Percentiles rank a stretch among this genome's conserved stretches.
These are phyloP conservation scores for Sclerurus mexicanus DNA, from an alignment of 2,113 vertebrate species.

Conservation along the genomic window DNA sequence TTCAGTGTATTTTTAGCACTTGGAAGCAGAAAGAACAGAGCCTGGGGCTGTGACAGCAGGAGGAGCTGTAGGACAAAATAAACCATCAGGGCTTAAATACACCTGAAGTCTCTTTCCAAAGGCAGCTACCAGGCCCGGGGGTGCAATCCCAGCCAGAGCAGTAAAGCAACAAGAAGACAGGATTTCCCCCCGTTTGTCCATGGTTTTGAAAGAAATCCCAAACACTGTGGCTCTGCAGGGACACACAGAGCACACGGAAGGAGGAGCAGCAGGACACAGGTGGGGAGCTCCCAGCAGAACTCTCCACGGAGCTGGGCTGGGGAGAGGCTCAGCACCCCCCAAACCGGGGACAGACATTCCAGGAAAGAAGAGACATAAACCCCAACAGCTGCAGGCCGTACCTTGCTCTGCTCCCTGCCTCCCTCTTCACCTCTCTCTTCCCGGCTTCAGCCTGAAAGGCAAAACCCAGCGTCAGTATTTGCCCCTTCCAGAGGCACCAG, in stretches of 20 bases:
- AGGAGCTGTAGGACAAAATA: neutral
- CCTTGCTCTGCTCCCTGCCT: slow-evolving; percentile 62
- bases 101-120: neutral
- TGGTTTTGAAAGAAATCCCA: rapidly evolving
- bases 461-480: neutral
- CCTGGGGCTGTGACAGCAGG: neutral
- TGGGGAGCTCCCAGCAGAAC: neutral
- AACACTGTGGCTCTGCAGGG: neutral
- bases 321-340: neutral
- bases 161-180: neutral
- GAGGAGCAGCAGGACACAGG: neutral
- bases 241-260: neutral
- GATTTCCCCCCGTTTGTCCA: neutral
- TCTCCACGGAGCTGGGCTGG: neutral
- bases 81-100: neutral
- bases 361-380: rapidly evolving
- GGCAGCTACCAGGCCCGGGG: neutral
- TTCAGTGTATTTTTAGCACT: neutral
- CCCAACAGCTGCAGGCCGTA: neutral
- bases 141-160: neutral
- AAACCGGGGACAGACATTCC: rapidly evolving
- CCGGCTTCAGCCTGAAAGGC: slow-evolving; percentile 57
- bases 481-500: neutral
- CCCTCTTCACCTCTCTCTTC: slow-evolving; percentile 20
- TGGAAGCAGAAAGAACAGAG: neutral